Evolutionary conservation across 2,113 vertebrate genomes (phyloP), one percentile per base, ranked within the genome.

Genomic region (Bothrops jararaca): DNA sequence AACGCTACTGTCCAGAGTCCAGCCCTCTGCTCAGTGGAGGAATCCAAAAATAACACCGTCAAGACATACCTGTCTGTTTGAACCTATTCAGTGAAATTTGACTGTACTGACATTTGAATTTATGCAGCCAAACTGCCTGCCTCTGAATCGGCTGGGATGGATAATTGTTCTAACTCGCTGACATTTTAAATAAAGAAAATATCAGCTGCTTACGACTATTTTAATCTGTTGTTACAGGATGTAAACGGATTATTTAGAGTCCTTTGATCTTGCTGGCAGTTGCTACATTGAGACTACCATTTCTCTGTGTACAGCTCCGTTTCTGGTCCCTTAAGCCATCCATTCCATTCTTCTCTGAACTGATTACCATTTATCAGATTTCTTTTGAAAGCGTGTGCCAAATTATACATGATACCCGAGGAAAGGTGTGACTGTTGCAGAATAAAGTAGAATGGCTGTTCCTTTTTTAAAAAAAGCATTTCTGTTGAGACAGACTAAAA

Each of bases 261-360:
- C 52, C 18, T 92, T 95, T 96, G 87, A 94, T 95, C 93, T 93
- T 13, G 15, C 94, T 93, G 85, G 80, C 10, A 90, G 29, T 48
- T 91, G 89, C 60, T 90, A 60, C 86, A 88, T 48, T 91, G 90
- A 88, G 92, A 92, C 53, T 91, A 93, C 88, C 93, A 95, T 95
- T 42, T 52, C 69, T 80, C 69, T 80, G n/a, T 8, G 15, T 39
- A 39, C 39, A 80, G 20, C n/a, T 80, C 6, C 1, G 15, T 80
- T 80, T 80, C 69, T 80, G 34, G 15, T 80, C n/a, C 34, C 69
- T 80, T 39, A 80, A 80, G 64, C 34, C 34, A 80, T 39, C 34
- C 6, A 1, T 22, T 20, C 34, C 34, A 20, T 39, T 80, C n/a
- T 39, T 80, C 69, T 80, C 15, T 39, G 69, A 80, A 80, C 15